phyloP scores from a whole-genome alignment of 2,113 vertebrate species.

The Podarcis cretensis region DNA sequence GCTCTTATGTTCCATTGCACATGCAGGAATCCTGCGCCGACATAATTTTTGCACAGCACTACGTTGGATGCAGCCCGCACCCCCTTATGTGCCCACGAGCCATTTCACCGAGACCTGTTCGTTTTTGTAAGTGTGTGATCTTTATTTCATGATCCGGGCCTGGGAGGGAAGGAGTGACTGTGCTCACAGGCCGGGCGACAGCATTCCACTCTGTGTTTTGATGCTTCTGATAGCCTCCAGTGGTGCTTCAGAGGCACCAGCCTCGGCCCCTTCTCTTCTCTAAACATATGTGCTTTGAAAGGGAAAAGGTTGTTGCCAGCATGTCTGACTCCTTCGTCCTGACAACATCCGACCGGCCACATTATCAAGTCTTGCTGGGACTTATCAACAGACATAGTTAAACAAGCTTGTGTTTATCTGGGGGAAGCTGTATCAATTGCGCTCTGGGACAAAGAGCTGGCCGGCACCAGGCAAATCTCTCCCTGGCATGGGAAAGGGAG shows the following conservation, averaged over 20 bases:
- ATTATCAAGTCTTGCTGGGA: conserved; percentile 88
- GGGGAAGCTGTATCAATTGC: conserved; percentile 83
- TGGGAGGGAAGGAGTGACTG: background rate
- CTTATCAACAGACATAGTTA: conserved; percentile 82
- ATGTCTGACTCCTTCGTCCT: conserved; percentile 87
- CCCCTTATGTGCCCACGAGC: background rate
- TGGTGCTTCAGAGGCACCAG: conserved; percentile 64
- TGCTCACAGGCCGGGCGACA: background rate
- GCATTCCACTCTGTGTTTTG: conserved; percentile 43
- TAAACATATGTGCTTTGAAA: conserved; percentile 78
- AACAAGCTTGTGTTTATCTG: conserved; percentile 91
- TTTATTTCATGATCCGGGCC: background rate
- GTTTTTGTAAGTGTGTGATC: background rate
- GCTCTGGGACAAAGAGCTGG: conserved; percentile 78
- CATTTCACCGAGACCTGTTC: background rate
- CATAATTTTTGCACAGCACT: too few species aligned
- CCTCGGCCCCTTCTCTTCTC: conserved; percentile 68
- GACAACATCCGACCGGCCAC: conserved; percentile 83
- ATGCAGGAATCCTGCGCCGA: too few species aligned
- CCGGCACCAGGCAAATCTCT: conserved; percentile 88
- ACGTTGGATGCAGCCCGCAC: too few species aligned
- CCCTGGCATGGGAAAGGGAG: conserved; percentile 81
- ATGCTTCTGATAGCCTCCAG: conserved; percentile 67
- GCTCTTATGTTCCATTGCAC: too few species aligned
- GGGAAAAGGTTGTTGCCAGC: conserved; percentile 82